These are phyloP conservation scores for Tipula confusa DNA, from an alignment of 2,888 invertebrate genomes.

Conservation along the genomic window DNA sequence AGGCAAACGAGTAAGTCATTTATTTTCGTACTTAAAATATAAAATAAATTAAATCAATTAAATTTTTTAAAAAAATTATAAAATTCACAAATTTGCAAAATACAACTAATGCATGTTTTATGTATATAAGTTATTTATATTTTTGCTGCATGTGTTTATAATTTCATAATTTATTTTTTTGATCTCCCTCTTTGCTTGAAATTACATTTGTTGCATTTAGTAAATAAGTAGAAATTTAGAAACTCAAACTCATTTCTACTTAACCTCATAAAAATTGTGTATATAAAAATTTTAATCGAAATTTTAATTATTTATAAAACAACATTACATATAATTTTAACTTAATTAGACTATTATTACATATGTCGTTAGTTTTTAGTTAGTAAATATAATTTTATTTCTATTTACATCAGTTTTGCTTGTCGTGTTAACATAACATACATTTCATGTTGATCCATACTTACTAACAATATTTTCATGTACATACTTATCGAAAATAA, in stretches of 20 bases:
- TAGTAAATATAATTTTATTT: background rate
- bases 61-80: background rate
- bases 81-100: conserved; percentile 27
- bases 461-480: background rate
- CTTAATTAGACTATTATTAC: background rate
- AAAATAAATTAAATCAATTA: background rate
- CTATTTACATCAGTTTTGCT: background rate
- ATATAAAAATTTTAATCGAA: background rate
- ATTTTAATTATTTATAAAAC: background rate
- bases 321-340: background rate
- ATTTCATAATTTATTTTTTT: too few species aligned
- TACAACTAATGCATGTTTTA: conserved; percentile 3
- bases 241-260: background rate
- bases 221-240: background rate
- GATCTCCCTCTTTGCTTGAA: background rate
- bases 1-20: conserved; percentile 83
- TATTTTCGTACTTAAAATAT: conserved; percentile 31
- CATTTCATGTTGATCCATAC: background rate
- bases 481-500: background rate
- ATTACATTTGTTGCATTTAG: background rate
- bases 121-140: background rate
- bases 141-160: background rate
- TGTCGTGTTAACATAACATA: background rate
- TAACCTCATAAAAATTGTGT: background rate
- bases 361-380: background rate